Percentiles rank a stretch among this genome's conserved stretches.
These are phyloP conservation scores for Epirrhoe alternata DNA, from an alignment of 2,888 invertebrate genomes.

Conservation along the genomic window DNA sequence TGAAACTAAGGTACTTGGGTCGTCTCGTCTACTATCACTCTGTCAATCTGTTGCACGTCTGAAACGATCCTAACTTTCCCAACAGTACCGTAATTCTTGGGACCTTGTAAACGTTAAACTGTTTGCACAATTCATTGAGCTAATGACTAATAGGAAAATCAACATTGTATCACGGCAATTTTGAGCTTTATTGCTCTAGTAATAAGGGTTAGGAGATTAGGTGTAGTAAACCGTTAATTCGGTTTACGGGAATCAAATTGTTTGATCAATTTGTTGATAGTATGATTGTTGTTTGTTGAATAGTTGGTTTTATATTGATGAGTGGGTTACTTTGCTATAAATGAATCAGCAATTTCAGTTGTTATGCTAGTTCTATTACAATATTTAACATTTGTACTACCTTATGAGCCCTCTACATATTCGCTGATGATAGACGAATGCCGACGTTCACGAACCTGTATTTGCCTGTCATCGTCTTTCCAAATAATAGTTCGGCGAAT, in stretches of 20 bases:
- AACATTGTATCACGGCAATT: conserved; percentile 11
- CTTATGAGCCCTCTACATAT: no score
- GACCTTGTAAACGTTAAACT: conserved; percentile 44
- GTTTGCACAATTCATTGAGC: conserved; percentile 43
- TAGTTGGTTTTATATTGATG: conserved; percentile 30
- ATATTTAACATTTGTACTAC: no score
- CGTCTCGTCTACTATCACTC: conserved; percentile 25
- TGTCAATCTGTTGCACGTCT: conserved; percentile 37
- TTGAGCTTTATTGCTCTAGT: conserved; percentile 14
- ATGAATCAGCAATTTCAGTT: conserved; percentile 7
- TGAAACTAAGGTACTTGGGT: conserved; percentile 6
- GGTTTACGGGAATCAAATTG: conserved; percentile 40
- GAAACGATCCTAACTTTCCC: conserved; percentile 32
- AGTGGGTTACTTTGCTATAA: conserved; percentile 23
- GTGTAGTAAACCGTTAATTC: conserved; percentile 37
- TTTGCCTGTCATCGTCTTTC: no score
- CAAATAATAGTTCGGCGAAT: no score
- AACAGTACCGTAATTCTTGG: conserved; percentile 34
- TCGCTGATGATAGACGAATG: no score
- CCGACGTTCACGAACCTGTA: no score
- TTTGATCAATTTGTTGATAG: conserved; percentile 44
- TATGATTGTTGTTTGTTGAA: conserved; percentile 32
- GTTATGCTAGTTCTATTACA: neutral
- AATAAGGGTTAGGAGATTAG: conserved; percentile 24
- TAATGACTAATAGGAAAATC: conserved; percentile 37